A percentile compares a stretch with the other conserved stretches of the same genome.
Conservation (phyloP, 2,113 vertebrate genomes). For the Malurus melanocephalus region DNA sequence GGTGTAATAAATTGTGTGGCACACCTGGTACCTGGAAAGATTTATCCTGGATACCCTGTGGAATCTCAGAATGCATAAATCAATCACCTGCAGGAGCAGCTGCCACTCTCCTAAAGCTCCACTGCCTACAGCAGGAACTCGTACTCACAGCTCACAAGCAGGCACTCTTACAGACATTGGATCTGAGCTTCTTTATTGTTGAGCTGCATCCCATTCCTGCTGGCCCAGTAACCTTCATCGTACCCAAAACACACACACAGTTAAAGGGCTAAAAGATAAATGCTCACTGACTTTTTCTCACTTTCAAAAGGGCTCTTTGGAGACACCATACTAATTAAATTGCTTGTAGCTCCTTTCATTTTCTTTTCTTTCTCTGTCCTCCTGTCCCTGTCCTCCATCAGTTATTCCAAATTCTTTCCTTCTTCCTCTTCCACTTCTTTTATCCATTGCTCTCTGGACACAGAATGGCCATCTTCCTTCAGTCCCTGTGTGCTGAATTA, state of each 20-base stretch:
- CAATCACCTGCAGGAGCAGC: background rate
- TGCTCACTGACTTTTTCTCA: background rate
- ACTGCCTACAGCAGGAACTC: background rate
- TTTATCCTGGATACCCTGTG: background rate
- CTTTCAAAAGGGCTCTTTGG: background rate
- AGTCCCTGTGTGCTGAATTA: background rate
- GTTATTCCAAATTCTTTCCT: background rate
- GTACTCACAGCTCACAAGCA: background rate
- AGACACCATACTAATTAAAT: background rate
- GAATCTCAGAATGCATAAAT: background rate
- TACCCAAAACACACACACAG: background rate
- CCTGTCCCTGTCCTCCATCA: background rate
- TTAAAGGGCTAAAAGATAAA: background rate
- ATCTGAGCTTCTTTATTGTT: rapidly evolving
- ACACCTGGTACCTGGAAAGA: background rate
- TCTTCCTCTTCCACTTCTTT: background rate
- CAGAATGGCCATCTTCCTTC: background rate
- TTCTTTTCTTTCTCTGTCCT: background rate
- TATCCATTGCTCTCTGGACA: background rate
- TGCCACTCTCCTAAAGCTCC: background rate
- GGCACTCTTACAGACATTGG: background rate
- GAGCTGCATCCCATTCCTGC: background rate
- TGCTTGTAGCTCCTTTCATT: background rate
- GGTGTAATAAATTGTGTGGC: background rate
- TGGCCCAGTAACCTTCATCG: background rate